A percentile compares a stretch with the other conserved stretches of the same genome.
These are phyloP conservation scores for Archegozetes longisetosus DNA, from an alignment of 1,140 invertebrate genomes.

Conservation along the genomic window DNA sequence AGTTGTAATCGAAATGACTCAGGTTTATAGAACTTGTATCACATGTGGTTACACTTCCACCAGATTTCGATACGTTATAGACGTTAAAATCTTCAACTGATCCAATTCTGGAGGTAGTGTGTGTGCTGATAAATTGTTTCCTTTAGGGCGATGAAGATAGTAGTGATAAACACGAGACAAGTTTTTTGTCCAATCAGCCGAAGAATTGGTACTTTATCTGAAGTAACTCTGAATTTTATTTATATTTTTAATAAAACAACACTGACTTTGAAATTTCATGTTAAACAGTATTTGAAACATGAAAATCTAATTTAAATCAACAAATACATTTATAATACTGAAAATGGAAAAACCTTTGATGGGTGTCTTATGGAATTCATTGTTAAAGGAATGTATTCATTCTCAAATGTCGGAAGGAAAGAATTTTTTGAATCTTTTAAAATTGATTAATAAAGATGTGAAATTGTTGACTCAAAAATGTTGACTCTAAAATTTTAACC, in stretches of 20 bases:
- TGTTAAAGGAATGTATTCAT: too few species aligned
- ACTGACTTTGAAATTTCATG: too few species aligned
- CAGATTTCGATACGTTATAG: constrained; percentile 25
- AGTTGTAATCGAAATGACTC: constrained; percentile 25
- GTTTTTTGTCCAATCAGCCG: constrained; percentile 27
- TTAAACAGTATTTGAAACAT: too few species aligned
- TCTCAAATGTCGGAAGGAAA: too few species aligned
- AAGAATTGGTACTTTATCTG: neutral
- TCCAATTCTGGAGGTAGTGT: constrained; percentile 20
- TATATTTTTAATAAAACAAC: constrained; percentile 28
- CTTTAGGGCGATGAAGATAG: constrained; percentile 31
- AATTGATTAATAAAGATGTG: too few species aligned
- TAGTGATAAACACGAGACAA: constrained; percentile 33
- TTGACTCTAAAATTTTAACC: too few species aligned
- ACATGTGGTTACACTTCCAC: constrained; percentile 19
- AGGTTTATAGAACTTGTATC: neutral
- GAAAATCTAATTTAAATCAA: too few species aligned
- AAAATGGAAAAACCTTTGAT: too few species aligned
- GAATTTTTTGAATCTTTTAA: too few species aligned
- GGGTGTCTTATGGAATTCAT: too few species aligned
- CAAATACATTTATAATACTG: too few species aligned
- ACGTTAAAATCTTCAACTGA: constrained; percentile 25
- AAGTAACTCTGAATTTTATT: constrained; percentile 26
- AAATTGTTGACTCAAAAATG: too few species aligned
- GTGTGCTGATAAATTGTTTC: constrained; percentile 23